A percentile compares a stretch with the other conserved stretches of the same genome.
phyloP scores from a whole-genome alignment of 2,888 invertebrate species.

The Leptarthrus brevirostris region DNA sequence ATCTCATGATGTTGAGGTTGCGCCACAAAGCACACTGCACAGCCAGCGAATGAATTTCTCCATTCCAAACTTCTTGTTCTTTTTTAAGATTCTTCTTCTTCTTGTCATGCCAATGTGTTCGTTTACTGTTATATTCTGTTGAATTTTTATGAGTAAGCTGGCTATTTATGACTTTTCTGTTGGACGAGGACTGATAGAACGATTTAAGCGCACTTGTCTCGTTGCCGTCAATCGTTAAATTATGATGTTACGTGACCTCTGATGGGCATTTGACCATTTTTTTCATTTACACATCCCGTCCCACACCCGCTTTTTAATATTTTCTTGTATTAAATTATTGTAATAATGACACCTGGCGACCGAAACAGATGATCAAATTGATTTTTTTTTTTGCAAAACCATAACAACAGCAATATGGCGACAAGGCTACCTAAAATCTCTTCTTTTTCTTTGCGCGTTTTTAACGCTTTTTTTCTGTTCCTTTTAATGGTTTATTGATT shows the following conservation, averaged over 20 bases:
- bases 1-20: too few species aligned
- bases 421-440: too few species aligned
- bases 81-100: conserved; percentile 1
- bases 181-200: conserved; percentile 7
- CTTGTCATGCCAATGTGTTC: conserved; percentile 4
- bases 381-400: too few species aligned
- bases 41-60: neutral
- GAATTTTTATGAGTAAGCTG: conserved; percentile 4
- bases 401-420: too few species aligned
- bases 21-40: neutral
- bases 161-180: conserved; percentile 7
- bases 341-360: too few species aligned
- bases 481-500: too few species aligned
- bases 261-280: conserved; percentile 4
- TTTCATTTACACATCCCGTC: neutral
- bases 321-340: too few species aligned
- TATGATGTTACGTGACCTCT: conserved; percentile 39
- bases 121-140: conserved; percentile 25
- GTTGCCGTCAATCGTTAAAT: conserved; percentile 29
- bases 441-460: too few species aligned
- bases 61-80: neutral
- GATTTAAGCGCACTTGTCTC: conserved; percentile 32
- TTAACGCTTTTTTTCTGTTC: too few species aligned
- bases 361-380: too few species aligned
- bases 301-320: too few species aligned